A percentile compares a stretch with the other conserved stretches of the same genome.
Conservation (phyloP, 2,888 invertebrate species). For the Aproaerema taeniolella region DNA sequence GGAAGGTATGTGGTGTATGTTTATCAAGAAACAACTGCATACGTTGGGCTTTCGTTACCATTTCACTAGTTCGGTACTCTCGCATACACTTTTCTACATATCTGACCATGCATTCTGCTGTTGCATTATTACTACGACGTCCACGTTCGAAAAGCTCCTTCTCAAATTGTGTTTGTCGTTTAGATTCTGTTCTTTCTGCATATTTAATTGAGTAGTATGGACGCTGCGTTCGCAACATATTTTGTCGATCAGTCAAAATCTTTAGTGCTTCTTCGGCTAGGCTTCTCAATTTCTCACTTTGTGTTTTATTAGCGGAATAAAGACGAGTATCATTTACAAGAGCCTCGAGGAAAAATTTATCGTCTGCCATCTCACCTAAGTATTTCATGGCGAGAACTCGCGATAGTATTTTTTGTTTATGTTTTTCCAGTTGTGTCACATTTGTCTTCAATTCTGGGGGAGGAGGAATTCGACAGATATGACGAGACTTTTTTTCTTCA, state of each 20-base stretch:
- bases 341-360: conserved; percentile 53
- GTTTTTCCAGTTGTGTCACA: conserved; percentile 61
- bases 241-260: conserved; percentile 57
- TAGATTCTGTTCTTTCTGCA: conserved; percentile 61
- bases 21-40: conserved; percentile 63
- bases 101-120: conserved; percentile 50
- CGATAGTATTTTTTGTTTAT: conserved; percentile 51
- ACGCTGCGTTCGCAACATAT: conserved; percentile 61
- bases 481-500: conserved; percentile 41
- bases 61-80: conserved; percentile 50
- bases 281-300: conserved; percentile 42
- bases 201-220: conserved; percentile 64
- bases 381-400: conserved; percentile 70
- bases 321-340: conserved; percentile 51
- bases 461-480: conserved; percentile 55
- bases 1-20: conserved; percentile 58
- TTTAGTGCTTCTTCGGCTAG: conserved; percentile 49
- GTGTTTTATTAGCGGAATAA: conserved; percentile 53
- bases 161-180: conserved; percentile 55
- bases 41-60: conserved; percentile 61
- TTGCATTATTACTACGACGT: conserved; percentile 54
- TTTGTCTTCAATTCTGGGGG: conserved; percentile 39
- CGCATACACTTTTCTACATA: conserved; percentile 54
- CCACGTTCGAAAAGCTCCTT: conserved; percentile 50
- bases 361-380: conserved; percentile 68